A percentile compares a stretch with the other conserved stretches of the same genome.
phyloP scores from a whole-genome alignment of 2,888 invertebrate species.

The Acanthosoma haemorrhoidale region DNA sequence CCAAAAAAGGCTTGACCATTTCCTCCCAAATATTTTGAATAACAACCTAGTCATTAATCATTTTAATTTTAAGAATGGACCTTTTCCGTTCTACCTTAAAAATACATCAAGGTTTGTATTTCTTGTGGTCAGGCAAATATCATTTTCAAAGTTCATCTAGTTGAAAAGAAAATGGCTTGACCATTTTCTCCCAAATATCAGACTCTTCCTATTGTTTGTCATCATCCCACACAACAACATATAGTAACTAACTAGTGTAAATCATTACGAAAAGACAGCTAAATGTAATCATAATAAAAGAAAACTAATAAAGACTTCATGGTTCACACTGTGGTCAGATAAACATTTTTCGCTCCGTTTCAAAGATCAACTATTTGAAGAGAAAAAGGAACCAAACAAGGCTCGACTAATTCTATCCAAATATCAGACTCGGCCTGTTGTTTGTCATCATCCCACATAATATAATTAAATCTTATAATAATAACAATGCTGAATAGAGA shows the following conservation, averaged over 20 bases:
- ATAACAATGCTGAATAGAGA: too few relatives aligned
- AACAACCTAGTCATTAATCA: too few relatives aligned
- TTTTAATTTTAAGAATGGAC: too few relatives aligned
- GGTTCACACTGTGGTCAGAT: not conserved
- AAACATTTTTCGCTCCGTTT: not conserved
- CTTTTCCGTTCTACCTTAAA: too few relatives aligned
- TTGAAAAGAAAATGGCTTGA: not conserved
- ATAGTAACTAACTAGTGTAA: too few relatives aligned
- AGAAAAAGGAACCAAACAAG: not conserved
- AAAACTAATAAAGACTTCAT: too few relatives aligned
- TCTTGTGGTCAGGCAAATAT: too few relatives aligned
- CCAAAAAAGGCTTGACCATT: not conserved
- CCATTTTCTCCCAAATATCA: not conserved
- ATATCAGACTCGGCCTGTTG: slow-evolving; percentile 5
- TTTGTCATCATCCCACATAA: slow-evolving; percentile 1
- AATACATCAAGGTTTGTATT: too few relatives aligned
- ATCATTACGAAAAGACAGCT: too few relatives aligned
- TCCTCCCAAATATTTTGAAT: too few relatives aligned
- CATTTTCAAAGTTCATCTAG: not conserved
- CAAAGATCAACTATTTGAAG: not conserved
- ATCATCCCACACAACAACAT: not conserved
- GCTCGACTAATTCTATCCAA: not conserved
- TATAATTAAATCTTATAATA: too few relatives aligned
- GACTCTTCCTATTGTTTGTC: not conserved
- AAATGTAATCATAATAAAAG: too few relatives aligned